Evolutionary conservation across 2,113 vertebrate genomes (phyloP), one percentile per base, ranked within the genome.

Genomic region (Hipposideros armiger): DNA sequence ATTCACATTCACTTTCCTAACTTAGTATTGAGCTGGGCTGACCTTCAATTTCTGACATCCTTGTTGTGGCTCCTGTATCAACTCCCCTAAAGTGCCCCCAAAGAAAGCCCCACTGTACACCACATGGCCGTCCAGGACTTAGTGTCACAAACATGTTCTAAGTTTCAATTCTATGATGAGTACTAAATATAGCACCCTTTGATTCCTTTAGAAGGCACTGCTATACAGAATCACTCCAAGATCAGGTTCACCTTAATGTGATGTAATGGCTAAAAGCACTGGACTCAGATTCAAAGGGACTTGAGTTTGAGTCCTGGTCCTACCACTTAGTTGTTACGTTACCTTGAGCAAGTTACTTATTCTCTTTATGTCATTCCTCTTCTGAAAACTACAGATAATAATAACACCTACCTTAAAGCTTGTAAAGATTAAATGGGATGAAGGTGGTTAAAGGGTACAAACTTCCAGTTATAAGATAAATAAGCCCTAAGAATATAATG

Each of bases 351-450:
- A 92, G 15, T 80, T 56, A 52, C 11, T 83, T 80, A 84, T 40
- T 92, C 42, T 42, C 58, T 80, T 69, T 40, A 69, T 62, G 56
- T 36, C 42, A 47, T 64, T 83, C 16, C 19, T 78, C 24, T 36
- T 74, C 89, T 93, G 28, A 70, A 84, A 94, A 90, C 47, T 50
- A 47, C 32, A 19, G 24, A 26, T 76, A 80, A 87, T 26, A 70
- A 32, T 87, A 87, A 87, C 13, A 47, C 3, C 26, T 58, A 45
- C 50, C 58, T 84, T 64, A 84, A 81, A 81, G 22, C 58, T 87
- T 73, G 1, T 84, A 70, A 82, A 84, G 50, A 94, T 70, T 17
- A 93, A 95, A 83, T 82, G 40, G 64, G 62, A 90, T 54, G 28
- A 86, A 42, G 30, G 50, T 66, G 45, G 45, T 40, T n/a, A 80